Evolutionary conservation across 2,113 vertebrate genomes (phyloP).

Genomic region (Myotis yumanensis): DNA sequence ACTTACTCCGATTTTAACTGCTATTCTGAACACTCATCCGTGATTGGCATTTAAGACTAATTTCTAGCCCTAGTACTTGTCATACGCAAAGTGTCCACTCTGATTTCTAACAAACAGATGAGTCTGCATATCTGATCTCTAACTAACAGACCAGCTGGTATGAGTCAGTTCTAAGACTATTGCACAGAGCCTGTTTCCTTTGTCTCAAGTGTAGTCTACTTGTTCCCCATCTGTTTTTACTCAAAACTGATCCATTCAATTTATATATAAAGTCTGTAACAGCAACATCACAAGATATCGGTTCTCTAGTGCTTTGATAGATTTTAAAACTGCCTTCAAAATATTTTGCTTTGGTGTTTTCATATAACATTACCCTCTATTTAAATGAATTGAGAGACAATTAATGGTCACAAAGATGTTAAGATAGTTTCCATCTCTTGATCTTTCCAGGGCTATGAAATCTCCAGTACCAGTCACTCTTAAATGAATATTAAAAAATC

Average conservation of each 20-base stretch:
- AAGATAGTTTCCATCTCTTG: neutral
- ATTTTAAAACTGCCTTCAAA: neutral
- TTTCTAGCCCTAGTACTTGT: neutral
- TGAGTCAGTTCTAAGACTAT: neutral
- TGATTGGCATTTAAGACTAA: neutral
- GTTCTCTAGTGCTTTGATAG: neutral
- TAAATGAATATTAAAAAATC: neutral
- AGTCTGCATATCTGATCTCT: neutral
- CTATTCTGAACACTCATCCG: neutral
- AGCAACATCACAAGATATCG: neutral
- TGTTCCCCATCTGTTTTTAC: neutral
- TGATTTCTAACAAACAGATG: neutral
- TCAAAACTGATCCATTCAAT: neutral
- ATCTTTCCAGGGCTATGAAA: neutral
- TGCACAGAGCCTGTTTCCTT: neutral
- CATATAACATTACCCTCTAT: neutral
- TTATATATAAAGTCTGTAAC: neutral
- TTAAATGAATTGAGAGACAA: neutral
- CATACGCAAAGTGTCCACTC: neutral
- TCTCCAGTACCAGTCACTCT: neutral
- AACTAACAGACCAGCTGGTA: neutral
- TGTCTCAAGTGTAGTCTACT: neutral
- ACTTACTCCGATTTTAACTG: neutral
- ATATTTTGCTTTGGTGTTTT: neutral
- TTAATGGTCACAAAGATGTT: neutral